Percentiles rank a stretch among this genome's conserved stretches.
Conservation (phyloP, 2,113 vertebrate species). For the Zosterops pallidus region DNA sequence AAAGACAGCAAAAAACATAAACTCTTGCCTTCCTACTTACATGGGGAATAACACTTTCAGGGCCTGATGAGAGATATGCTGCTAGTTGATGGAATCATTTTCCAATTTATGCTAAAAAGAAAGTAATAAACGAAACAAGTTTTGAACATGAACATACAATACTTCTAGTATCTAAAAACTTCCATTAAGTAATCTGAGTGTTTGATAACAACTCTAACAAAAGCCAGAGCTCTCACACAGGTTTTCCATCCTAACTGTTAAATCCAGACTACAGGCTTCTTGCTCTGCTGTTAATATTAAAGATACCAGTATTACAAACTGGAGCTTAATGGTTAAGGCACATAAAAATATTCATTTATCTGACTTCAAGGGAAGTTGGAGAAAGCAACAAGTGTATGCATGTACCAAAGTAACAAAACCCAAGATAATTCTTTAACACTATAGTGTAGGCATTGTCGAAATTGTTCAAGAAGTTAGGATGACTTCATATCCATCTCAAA, state of each 20-base stretch:
- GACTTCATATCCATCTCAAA: neutral
- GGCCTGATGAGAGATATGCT: neutral
- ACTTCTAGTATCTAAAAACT: neutral
- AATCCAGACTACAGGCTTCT: neutral
- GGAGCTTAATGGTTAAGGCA: neutral
- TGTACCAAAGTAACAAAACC: neutral
- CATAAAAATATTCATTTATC: neutral
- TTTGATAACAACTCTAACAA: neutral
- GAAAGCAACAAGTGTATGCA: neutral
- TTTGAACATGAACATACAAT: neutral
- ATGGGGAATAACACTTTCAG: neutral
- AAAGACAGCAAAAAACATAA: neutral
- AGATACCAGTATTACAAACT: neutral
- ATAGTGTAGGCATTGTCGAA: neutral
- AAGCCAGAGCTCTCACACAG: neutral
- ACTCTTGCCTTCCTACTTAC: neutral
- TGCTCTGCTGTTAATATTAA: neutral
- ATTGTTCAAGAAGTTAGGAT: neutral
- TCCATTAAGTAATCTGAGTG: neutral
- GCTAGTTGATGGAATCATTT: neutral
- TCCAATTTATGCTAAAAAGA: neutral
- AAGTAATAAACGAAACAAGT: neutral
- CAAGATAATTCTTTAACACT: neutral
- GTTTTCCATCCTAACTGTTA: neutral
- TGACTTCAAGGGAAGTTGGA: neutral